Evolutionary conservation across 2,797 vertebrate genomes (phyloP).

Genomic region (Sebastes iracundus): DNA sequence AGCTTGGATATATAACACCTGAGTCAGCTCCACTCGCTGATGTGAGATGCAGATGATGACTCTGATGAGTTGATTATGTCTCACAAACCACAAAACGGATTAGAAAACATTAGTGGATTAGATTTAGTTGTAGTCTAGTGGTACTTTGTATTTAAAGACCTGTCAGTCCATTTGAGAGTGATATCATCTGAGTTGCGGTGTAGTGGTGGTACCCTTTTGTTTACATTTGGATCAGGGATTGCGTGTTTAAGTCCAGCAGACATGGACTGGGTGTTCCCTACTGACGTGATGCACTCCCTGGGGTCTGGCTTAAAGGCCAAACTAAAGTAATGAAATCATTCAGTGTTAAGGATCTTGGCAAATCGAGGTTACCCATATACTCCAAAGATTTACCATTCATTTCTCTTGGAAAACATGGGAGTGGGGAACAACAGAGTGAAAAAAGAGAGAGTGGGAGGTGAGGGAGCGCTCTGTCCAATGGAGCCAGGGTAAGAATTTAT

Average conservation of each 20-base stretch:
- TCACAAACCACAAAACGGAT: background rate
- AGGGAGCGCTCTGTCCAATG: slow-evolving; percentile 70
- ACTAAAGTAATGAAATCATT: slow-evolving; percentile 69
- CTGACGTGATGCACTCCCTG: slow-evolving; percentile 40
- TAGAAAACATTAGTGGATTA: background rate
- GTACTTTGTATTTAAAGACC: background rate
- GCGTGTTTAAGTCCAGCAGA: slow-evolving; percentile 33
- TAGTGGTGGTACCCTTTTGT: slow-evolving; percentile 15
- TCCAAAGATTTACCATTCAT: slow-evolving; percentile 64
- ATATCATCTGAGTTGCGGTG: background rate
- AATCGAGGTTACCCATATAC: slow-evolving; percentile 53
- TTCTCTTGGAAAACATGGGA: slow-evolving; percentile 62
- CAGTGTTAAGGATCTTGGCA: slow-evolving; percentile 65
- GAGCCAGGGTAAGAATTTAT: slow-evolving; percentile 81
- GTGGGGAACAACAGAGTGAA: slow-evolving; percentile 48
- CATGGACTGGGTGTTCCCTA: slow-evolving; percentile 39
- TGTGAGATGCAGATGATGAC: background rate
- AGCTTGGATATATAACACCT: background rate
- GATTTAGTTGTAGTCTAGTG: background rate
- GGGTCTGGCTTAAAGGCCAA: slow-evolving; percentile 51
- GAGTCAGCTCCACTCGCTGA: background rate
- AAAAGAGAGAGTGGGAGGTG: slow-evolving; percentile 64
- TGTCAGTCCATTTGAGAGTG: background rate
- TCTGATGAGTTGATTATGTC: background rate
- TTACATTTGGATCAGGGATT: slow-evolving; percentile 37